Evolutionary conservation across 2,113 vertebrate species (phyloP).

Genomic region (Prinia subflava): DNA sequence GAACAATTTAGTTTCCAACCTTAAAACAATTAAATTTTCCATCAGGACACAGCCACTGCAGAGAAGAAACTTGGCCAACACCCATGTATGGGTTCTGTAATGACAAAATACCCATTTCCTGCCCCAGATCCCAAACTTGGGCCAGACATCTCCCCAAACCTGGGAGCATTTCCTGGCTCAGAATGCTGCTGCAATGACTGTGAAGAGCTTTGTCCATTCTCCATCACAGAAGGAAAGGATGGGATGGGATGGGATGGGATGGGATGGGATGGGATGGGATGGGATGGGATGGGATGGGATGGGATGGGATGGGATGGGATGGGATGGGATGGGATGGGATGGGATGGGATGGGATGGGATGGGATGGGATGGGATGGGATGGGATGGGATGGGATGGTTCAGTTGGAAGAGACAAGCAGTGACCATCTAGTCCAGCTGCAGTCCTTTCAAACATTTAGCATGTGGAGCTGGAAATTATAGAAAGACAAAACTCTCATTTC

Average conservation of each 20-base stretch:
- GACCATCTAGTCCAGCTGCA: not conserved
- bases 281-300: not conserved
- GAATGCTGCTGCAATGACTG: too few species aligned
- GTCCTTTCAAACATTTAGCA: accelerated
- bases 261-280: not conserved
- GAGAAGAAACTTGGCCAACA: not conserved
- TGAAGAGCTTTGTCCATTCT: not conserved
- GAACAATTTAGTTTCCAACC: not conserved
- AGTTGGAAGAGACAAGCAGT: not conserved
- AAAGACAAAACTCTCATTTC: not conserved
- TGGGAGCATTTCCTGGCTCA: not conserved
- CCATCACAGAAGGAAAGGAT: too few species aligned
- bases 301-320: too few species aligned
- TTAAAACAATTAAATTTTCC: not conserved
- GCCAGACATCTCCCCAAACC: not conserved
- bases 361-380: not conserved
- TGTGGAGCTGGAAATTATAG: not conserved
- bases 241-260: not conserved
- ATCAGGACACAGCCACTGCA: not conserved
- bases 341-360: not conserved
- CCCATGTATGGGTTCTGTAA: not conserved
- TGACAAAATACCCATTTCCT: not conserved
- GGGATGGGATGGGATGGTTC: not conserved
- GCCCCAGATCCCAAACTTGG: not conserved
- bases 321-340: not conserved